Evolutionary conservation across 35 echinoderm and acorn worm species (phyloP), one percentile per base, ranked within the genome.

Genomic region (Heliocidaris tuberculata): DNA sequence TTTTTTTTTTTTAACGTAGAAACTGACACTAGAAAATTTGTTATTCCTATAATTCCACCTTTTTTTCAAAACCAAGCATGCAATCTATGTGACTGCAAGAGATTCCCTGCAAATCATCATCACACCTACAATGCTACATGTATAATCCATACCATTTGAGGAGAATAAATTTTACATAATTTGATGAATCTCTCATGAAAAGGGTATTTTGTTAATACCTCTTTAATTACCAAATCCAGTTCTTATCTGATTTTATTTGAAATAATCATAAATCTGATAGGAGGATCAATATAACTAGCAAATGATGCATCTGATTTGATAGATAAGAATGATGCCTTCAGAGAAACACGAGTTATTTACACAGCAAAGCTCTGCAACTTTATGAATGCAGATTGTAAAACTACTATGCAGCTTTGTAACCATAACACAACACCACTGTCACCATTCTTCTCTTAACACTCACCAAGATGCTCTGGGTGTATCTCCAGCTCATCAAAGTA

Each of bases 401-500:
- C 52, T 56, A 12, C 52, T 15, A 56, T 11, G 52, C 2, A 56
- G 52, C 35, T 42, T 42, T 42, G 35, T 42, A 42, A 42, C 35
- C 35, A 42, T 42, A 56, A 56, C 6, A 13, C 52, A 56, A 56
- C 50, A 2, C 52, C 52, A 56, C 6, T 13, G 0, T 9, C 52
- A 56, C 52, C 52, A 56, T 56, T 15, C 65, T n/a, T 78, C 65
- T 70, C 3, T 78, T 78, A 19, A 2, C 65, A 78, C 97, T 96
- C 32, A 99, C 98, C 98, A 24, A 99, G 94, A 85, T 97, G 96
- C 32, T 97, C 96, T 10, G 98, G 98, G 87, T 97, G 98, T 31
- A 99, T 97, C 88, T 99, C 98, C 49, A 99, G 92, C 88, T 99
- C 98, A 90, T 99, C 98, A 97, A 99, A 99, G 95, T 99, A 99